phyloP scores from a whole-genome alignment of 2,797 vertebrate genomes.

The Glossophaga mutica region DNA sequence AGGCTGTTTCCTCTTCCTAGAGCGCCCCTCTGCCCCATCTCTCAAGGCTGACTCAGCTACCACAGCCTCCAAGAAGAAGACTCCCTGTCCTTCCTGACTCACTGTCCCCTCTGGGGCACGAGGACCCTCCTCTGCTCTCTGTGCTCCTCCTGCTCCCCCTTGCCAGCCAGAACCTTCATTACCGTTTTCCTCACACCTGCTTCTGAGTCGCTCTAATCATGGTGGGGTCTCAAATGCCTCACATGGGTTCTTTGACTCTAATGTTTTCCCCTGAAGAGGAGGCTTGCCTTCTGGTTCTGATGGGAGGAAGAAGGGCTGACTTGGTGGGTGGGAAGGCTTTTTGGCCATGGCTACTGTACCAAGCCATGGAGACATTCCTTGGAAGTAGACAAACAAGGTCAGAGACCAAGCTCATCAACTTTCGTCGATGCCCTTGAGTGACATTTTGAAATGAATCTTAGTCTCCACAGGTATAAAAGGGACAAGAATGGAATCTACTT shows the following conservation, averaged over 20 bases:
- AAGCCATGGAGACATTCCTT: not conserved
- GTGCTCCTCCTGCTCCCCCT: not conserved
- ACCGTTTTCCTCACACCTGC: not conserved
- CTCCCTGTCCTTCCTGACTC: not conserved
- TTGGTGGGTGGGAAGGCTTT: not conserved
- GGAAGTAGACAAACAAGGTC: not conserved
- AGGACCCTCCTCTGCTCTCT: not conserved
- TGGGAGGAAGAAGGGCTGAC: not conserved
- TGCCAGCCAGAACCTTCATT: not conserved
- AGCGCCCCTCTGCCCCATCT: not conserved
- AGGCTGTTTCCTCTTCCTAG: not conserved
- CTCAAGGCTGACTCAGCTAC: not conserved
- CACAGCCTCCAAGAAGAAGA: not conserved
- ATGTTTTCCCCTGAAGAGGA: not conserved
- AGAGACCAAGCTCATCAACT: not conserved
- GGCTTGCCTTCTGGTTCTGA: not conserved
- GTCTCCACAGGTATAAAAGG: not conserved
- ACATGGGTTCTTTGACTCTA: not conserved
- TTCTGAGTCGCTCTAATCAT: rapidly evolving
- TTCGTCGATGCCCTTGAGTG: not conserved
- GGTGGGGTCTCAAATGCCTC: not conserved
- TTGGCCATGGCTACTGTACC: not conserved
- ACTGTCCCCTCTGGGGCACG: rapidly evolving
- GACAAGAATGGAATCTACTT: not conserved
- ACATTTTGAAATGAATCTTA: not conserved